These are phyloP conservation scores for Oryzias celebensis DNA, from an alignment of 2,113 vertebrate species.

Conservation along the genomic window DNA sequence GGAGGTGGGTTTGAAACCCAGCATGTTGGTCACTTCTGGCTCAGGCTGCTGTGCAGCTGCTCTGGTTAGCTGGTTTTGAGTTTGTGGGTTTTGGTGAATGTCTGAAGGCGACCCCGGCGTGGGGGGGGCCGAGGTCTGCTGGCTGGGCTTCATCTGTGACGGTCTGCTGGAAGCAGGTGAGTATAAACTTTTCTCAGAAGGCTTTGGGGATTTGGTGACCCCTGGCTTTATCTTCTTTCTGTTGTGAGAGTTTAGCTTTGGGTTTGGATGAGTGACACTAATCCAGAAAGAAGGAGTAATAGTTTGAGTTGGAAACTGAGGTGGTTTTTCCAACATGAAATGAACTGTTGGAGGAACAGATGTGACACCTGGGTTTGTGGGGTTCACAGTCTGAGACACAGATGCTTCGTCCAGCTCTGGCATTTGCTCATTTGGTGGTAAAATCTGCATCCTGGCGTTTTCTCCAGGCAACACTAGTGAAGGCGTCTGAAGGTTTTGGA, in stretches of 20 bases:
- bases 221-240: constrained; percentile 49
- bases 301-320: constrained; percentile 44
- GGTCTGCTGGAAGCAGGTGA: constrained; percentile 38
- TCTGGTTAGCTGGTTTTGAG: constrained; percentile 38
- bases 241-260: constrained; percentile 39
- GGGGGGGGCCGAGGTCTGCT: constrained; percentile 49
- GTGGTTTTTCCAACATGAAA: constrained; percentile 52
- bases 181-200: constrained; percentile 50
- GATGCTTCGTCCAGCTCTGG: constrained; percentile 34
- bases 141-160: constrained; percentile 39
- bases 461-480: constrained; percentile 31
- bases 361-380: constrained; percentile 20
- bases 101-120: constrained; percentile 21
- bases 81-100: constrained; percentile 3
- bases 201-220: constrained; percentile 51
- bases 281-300: constrained; percentile 44
- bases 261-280: constrained; percentile 31
- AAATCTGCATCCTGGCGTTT: constrained; percentile 42
- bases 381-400: constrained; percentile 16
- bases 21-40: constrained; percentile 47
- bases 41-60: constrained; percentile 58
- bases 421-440: constrained; percentile 16
- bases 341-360: constrained; percentile 20
- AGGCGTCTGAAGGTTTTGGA: constrained; percentile 31
- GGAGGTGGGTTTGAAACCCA: constrained; percentile 56